A percentile compares a stretch with the other conserved stretches of the same genome.
phyloP scores from a whole-genome alignment of 2,888 invertebrate genomes.

The Drosophila phalerata region DNA sequence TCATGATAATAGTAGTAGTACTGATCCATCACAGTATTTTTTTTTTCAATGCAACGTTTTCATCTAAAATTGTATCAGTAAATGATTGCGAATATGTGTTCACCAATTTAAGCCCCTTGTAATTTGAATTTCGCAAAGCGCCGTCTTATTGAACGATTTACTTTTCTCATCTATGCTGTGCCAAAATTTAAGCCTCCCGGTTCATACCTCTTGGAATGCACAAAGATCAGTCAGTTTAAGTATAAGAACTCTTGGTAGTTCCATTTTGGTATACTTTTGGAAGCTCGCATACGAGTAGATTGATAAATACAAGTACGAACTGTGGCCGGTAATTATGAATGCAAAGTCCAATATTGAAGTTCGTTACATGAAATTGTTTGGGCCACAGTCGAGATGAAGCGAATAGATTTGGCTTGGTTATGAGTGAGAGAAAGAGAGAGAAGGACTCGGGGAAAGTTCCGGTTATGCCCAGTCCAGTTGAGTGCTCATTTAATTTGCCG shows the following conservation, averaged over 20 bases:
- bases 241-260: no score
- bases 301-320: background rate
- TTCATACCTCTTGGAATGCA: no score
- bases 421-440: background rate
- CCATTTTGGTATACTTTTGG: background rate
- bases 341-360: constrained; percentile 39
- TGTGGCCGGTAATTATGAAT: constrained; percentile 24
- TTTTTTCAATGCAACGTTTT: background rate
- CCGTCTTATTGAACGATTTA: no score
- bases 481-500: constrained; percentile 82
- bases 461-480: constrained; percentile 33
- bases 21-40: no score
- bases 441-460: constrained; percentile 18
- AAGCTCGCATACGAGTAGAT: background rate
- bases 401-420: constrained; percentile 13
- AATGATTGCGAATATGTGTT: no score
- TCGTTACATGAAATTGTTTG: constrained; percentile 27
- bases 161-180: no score
- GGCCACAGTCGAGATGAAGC: constrained; percentile 10
- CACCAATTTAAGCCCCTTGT: no score
- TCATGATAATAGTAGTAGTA: no score
- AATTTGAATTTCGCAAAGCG: no score
- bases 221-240: no score
- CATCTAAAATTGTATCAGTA: no score
- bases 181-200: no score